Evolutionary conservation across 2,113 vertebrate genomes (phyloP), one percentile per base, ranked within the genome.

Genomic region (Trichechus manatus): DNA sequence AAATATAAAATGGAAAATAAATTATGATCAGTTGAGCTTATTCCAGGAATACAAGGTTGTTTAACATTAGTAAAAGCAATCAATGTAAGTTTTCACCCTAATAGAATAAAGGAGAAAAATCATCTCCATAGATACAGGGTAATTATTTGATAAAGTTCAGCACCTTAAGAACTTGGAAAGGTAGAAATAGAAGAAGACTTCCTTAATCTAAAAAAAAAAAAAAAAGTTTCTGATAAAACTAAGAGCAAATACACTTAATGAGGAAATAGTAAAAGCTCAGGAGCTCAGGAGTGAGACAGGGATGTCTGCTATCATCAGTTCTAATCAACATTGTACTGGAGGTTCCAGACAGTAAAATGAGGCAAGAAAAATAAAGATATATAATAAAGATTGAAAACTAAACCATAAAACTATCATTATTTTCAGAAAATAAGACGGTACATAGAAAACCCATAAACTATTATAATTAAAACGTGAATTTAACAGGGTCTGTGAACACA

Each of bases 61-160:
- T 94, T 86, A 89, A 33, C 31, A 72, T 93, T 83, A 93, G 75
- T 83, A 94, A 93, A 83, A 92, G 80, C 8, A 92, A 78, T 68
- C 80, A 63, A 3, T 87, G 61, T 36, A 56, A 70, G 81, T 94
- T 94, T 89, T 23, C 63, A 70, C 19, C 36, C 90, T 80, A 66
- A 93, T 9, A 91, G 36, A 97, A 74, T 66, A 91, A 80, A 61
- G 47, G 53, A 9, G 1, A 61, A 77, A 93, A 88, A 87, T 72
- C 33, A 80, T 88, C 13, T 88, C 39, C 56, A 63, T 44, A 93
- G 70, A 63, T 85, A 4, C 9, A 95, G 36, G 15, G 20, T 59
- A 79, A 84, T 93, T 95, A 84, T 75, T 93, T 91, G 56, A 74
- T 85, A 63, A 91, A 81, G 15, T 83, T 91, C 1, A 64, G 31